Conservation (phyloP, 2,797 vertebrate genomes). For the Atherinosoma microstoma region DNA sequence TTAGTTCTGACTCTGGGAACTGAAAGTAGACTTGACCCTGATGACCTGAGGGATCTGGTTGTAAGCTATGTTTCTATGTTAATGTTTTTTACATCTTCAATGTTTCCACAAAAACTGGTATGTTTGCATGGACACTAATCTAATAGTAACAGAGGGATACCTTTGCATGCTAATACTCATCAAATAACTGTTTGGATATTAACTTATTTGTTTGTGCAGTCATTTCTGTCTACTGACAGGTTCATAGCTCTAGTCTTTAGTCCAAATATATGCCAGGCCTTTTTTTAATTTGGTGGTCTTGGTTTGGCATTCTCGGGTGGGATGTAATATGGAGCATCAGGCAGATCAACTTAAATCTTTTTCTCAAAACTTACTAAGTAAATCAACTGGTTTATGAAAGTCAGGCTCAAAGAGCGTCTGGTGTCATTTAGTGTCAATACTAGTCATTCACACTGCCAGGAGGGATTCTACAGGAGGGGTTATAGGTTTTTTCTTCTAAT, state of each 20-base stretch:
- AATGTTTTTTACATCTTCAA: constrained; percentile 1
- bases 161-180: constrained; percentile 14
- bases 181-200: constrained; percentile 19
- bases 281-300: constrained; percentile 63
- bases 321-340: constrained; percentile 27
- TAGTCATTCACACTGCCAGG: neutral
- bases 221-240: constrained; percentile 13
- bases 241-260: constrained; percentile 48
- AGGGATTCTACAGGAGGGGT: neutral
- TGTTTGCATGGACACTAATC: constrained; percentile 1
- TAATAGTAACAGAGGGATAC: neutral
- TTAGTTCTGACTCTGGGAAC: too few relatives aligned
- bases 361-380: constrained; percentile 34
- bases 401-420: constrained; percentile 23
- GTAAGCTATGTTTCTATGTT: neutral
- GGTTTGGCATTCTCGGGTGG: constrained; percentile 52
- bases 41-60: too few relatives aligned
- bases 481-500: neutral
- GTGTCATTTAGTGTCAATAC: constrained; percentile 24
- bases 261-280: constrained; percentile 63
- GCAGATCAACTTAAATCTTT: constrained; percentile 38
- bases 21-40: too few relatives aligned
- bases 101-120: neutral
- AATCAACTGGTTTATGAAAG: constrained; percentile 45
- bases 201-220: constrained; percentile 30